Base-by-base conservation (phyloP, 2,113 vertebrate species). In the Lutjanus erythropterus region DNA sequence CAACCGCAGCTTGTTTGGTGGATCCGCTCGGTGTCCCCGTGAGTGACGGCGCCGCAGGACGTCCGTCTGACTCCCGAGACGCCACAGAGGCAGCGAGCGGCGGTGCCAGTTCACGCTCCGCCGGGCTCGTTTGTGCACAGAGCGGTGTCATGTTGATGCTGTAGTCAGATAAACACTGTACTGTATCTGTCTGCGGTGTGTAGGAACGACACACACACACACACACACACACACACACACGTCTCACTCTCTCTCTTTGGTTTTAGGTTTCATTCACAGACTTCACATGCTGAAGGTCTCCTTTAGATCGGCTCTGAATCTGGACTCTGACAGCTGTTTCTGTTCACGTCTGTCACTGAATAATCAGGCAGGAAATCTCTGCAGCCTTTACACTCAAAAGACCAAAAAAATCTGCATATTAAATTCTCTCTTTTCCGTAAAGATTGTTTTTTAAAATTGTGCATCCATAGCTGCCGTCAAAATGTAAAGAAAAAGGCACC, bases 1-100 rank as follows among this genome's bases (percentile, higher is more conserved):
- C 76, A 77, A 87, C 85, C 19, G 1, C 60, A 52, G 76, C 49
- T 50, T 66, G 76, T 87, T 59, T 79, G 60, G 70, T 27, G 39
- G 74, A 78, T 83, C 79, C 70, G 10, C 61, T n/a, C 5, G 8
- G 62, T 4, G 61, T 67, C 59, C 16, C 18, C 9, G 14, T 19
- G n/a, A 62, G 70, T 16, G 71, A 65, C n/a, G 27, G 33, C 55
- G 25, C 69, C 27, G 39, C 25, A 3, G 49, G 75, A 44, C n/a
- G 2, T 10, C 50, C 25, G 67, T 46, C 61, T 27, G 69, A 50
- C 60, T 71, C 27, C 23, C 5, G 21, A 67, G 72, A 72, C 33
- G 64, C 58, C 49, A n/a, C 61, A 9, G 53, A 59, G 65, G 56
- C 64, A 31, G 53, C 46, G 21, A 25, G 62, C 9, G 4, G 3